phyloP scores from a whole-genome alignment of 2,113 vertebrate species.

The Gopherus evgoodei region DNA sequence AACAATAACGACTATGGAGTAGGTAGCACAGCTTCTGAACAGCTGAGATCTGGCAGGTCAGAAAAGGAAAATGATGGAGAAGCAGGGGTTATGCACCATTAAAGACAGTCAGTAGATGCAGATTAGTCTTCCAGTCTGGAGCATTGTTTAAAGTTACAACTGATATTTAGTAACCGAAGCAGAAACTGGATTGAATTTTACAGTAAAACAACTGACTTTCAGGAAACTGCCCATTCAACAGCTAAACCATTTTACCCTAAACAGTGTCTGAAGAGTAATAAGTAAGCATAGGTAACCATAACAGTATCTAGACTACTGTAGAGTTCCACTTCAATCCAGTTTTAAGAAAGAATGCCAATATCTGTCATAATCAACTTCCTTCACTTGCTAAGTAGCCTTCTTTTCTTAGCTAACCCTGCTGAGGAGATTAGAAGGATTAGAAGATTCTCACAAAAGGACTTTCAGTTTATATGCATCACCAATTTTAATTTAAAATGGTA shows the following conservation, averaged over 20 bases:
- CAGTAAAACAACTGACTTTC: not conserved
- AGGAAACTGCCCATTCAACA: conserved; percentile 6
- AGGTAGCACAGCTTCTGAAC: accelerated
- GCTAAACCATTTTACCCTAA: conserved; percentile 25
- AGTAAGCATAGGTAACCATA: conserved; percentile 43
- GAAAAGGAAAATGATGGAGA: not conserved
- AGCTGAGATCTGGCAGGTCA: not conserved
- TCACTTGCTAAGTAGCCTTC: not conserved
- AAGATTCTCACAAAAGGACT: not conserved
- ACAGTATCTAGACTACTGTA: conserved; percentile 22
- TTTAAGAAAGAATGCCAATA: conserved; percentile 57
- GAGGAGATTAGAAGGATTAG: not conserved
- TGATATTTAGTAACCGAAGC: not conserved
- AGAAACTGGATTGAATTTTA: not conserved
- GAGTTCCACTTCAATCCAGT: conserved; percentile 37
- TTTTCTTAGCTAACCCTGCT: conserved; percentile 6
- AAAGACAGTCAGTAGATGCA: not conserved
- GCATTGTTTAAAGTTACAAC: not conserved
- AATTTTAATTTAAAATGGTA: not conserved
- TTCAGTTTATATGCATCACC: not conserved
- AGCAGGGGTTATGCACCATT: not conserved
- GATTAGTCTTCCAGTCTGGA: not conserved
- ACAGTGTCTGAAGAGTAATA: conserved; percentile 30
- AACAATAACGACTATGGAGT: not conserved
- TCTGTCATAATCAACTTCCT: conserved; percentile 30